Base-by-base conservation (phyloP, 2,113 vertebrate genomes). In the Chamaetylas fuelleborni region DNA sequence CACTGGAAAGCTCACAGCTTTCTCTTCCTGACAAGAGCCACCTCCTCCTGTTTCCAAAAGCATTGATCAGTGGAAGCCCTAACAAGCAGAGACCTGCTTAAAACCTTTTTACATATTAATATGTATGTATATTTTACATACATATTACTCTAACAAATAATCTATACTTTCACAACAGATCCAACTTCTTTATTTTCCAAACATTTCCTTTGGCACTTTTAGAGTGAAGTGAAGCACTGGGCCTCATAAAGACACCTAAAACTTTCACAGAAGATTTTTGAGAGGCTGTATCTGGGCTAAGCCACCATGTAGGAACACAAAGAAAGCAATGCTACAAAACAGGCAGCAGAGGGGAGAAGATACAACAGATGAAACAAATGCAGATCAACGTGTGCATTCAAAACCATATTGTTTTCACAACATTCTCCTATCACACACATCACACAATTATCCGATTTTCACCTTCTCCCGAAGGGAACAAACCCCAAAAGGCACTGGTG, bases 281-380 rank as follows among this genome's bases (percentile, higher is more conserved):
- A 86, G 50, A 73, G 28, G 34, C 24, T 61, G 18, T 23, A 64
- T 17, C 54, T 62, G 54, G 22, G n/a, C 26, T 61, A 45, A 58
- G 50, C 45, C 42, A 70, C 43, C 38, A 29, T 0, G 6, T 2
- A 70, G 28, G 9, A 65, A 66, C 1, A 2, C 2, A 1, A 81
- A 70, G 77, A 70, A 88, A 87, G 47, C 50, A 73, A 57, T 16
- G 25, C 28, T 42, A 90, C 25, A 91, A 79, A 73, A 3, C 34
- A 73, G 42, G 50, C 29, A 65, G 42, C 6, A 86, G 45, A 82
- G 33, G 48, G 36, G 38, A 92, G 50, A 88, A 79, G 84, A 88
- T 24, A 81, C 3, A 88, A 67, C 4, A 34, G 31, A 73, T 43
- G 4, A 89, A 92, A 86, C 36, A 89, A 62, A 86, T 13, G 42